A percentile compares a stretch with the other conserved stretches of the same genome.
Evolutionary conservation across 2,113 vertebrate species (phyloP).

Genomic region (Sciurus niger): DNA sequence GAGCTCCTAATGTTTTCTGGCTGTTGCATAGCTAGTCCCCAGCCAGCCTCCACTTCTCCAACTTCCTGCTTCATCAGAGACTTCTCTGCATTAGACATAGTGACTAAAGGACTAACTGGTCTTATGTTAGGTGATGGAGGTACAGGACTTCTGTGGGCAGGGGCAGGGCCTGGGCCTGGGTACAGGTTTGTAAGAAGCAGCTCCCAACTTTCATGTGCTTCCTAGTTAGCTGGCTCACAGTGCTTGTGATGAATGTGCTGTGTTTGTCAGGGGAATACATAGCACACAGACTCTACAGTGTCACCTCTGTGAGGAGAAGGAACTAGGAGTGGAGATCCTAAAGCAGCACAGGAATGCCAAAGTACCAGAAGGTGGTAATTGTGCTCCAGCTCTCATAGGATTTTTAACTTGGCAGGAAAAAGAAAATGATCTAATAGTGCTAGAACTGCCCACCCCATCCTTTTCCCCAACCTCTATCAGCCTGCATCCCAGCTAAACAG

Average conservation of each 20-base stretch:
- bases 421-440: not conserved
- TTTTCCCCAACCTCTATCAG: conserved; percentile 3
- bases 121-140: not conserved
- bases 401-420: conserved; percentile 36
- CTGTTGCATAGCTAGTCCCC: not conserved
- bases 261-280: not conserved
- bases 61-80: not conserved
- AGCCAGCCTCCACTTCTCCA: conserved; percentile 6
- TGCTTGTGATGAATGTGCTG: not conserved
- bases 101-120: not conserved
- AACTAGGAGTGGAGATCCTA: not conserved
- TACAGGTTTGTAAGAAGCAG: conserved; percentile 7
- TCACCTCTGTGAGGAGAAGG: conserved; percentile 10
- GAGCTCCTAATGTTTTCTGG: conserved; percentile 47
- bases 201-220: not conserved
- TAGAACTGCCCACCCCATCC: not conserved
- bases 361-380: conserved; percentile 32
- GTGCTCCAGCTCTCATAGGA: not conserved
- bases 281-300: not conserved
- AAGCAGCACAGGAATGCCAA: not conserved
- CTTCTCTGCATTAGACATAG: not conserved
- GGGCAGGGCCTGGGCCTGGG: not conserved
- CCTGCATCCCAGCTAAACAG: conserved; percentile 66
- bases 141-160: not conserved
- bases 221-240: not conserved